A percentile compares a stretch with the other conserved stretches of the same genome.
phyloP scores from a whole-genome alignment of 2,888 invertebrate genomes.

The Lepidochrysops patricia region DNA sequence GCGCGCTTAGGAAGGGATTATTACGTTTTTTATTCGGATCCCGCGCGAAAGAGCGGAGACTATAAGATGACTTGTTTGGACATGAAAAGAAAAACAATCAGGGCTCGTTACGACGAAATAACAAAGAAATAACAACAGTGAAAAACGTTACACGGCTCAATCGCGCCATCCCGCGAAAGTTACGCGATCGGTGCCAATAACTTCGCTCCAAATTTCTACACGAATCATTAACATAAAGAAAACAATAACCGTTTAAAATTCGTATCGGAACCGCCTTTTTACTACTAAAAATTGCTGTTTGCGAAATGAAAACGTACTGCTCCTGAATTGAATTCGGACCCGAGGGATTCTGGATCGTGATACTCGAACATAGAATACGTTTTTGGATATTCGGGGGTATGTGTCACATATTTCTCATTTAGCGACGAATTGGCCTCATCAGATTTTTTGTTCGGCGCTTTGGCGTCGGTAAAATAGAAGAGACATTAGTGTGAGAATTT shows the following conservation, averaged over 20 bases:
- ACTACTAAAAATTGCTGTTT: slow-evolving; percentile 65
- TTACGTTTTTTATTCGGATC: slow-evolving; percentile 54
- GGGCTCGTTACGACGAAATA: slow-evolving; percentile 38
- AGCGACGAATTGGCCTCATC: slow-evolving; percentile 14
- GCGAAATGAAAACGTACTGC: slow-evolving; percentile 45
- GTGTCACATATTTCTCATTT: slow-evolving; percentile 22
- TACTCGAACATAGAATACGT: not conserved
- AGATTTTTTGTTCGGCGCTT: slow-evolving; percentile 22
- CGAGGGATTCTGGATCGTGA: slow-evolving; percentile 20
- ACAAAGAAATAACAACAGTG: slow-evolving; percentile 56
- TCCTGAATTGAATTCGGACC: slow-evolving; percentile 20
- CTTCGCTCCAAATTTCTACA: slow-evolving; percentile 61
- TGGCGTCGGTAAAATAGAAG: slow-evolving; percentile 24
- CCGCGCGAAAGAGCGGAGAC: slow-evolving; percentile 28
- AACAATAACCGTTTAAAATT: slow-evolving; percentile 72
- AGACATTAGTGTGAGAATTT: slow-evolving; percentile 27
- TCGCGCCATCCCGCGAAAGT: slow-evolving; percentile 47
- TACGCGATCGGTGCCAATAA: slow-evolving; percentile 49
- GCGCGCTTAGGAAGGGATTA: slow-evolving; percentile 52
- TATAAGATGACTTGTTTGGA: slow-evolving; percentile 25
- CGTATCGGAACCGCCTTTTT: slow-evolving; percentile 59
- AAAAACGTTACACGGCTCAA: slow-evolving; percentile 50
- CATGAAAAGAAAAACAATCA: slow-evolving; percentile 51
- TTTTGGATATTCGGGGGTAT: slow-evolving; percentile 18
- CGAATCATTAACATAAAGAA: slow-evolving; percentile 69